phyloP scores from a whole-genome alignment of 1,140 invertebrate genomes.

The Acyrthosiphon pisum region DNA sequence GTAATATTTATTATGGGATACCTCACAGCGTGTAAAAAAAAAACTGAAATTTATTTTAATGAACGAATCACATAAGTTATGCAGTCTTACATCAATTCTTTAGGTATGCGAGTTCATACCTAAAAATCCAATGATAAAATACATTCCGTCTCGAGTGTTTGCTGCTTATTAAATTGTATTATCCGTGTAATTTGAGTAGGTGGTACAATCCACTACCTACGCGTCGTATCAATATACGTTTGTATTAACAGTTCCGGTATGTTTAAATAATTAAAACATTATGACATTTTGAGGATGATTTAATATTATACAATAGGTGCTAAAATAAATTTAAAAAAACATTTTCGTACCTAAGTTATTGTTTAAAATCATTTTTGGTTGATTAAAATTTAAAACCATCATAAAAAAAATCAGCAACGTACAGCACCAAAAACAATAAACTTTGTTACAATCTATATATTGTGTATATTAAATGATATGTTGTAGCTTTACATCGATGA shows the following conservation, averaged over 20 bases:
- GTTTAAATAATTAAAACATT: not conserved
- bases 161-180: not conserved
- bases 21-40: too few species aligned
- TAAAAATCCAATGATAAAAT: not conserved
- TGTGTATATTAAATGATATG: not conserved
- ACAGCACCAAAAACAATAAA: not conserved
- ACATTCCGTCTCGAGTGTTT: not conserved
- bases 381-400: not conserved
- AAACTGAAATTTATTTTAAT: slow-evolving; percentile 32
- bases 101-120: not conserved
- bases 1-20: slow-evolving; percentile 32
- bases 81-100: not conserved
- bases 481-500: not conserved
- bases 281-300: not conserved
- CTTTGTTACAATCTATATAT: not conserved
- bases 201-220: not conserved
- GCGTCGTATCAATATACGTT: not conserved
- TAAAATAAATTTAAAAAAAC: not conserved
- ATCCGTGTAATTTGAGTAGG: not conserved
- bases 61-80: not conserved
- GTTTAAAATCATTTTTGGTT: not conserved
- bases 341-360: not conserved
- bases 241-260: not conserved
- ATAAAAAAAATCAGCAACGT: not conserved
- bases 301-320: not conserved